Percentiles rank a stretch among this genome's conserved stretches.
Conservation (phyloP, 2,113 vertebrate genomes). For the Capreolus pygargus region DNA sequence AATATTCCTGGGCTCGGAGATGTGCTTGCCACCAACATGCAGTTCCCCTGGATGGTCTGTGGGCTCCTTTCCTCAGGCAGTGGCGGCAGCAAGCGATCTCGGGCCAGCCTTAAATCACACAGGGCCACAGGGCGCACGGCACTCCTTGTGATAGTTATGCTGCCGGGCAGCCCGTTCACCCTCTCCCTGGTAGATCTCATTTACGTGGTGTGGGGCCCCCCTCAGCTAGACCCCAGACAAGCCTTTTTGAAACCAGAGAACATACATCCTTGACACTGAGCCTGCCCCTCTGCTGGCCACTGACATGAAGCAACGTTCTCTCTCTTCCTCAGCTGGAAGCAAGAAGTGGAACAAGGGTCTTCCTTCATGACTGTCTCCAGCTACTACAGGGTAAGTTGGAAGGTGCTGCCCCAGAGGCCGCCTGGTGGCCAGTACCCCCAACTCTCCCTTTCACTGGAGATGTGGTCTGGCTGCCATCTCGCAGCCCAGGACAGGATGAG, state of each 20-base stretch:
- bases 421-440: neutral
- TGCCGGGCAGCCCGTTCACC: neutral
- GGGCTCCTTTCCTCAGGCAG: neutral
- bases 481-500: neutral
- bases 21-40: neutral
- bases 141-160: neutral
- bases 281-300: neutral
- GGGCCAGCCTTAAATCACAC: neutral
- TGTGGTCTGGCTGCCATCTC: neutral
- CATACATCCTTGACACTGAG: neutral
- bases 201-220: neutral
- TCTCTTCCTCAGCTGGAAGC: slow-evolving; percentile 46
- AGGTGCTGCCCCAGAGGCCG: neutral
- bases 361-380: slow-evolving; percentile 68
- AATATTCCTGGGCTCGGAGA: neutral
- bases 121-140: neutral
- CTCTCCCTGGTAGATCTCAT: neutral
- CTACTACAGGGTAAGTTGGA: slow-evolving; percentile 57
- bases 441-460: neutral
- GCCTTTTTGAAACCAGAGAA: neutral
- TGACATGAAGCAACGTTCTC: neutral
- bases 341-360: slow-evolving; percentile 69
- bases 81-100: neutral
- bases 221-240: neutral
- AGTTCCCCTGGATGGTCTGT: neutral